These are phyloP conservation scores for Ariopsis seemanni DNA, from an alignment of 2,113 vertebrate species.

Conservation along the genomic window DNA sequence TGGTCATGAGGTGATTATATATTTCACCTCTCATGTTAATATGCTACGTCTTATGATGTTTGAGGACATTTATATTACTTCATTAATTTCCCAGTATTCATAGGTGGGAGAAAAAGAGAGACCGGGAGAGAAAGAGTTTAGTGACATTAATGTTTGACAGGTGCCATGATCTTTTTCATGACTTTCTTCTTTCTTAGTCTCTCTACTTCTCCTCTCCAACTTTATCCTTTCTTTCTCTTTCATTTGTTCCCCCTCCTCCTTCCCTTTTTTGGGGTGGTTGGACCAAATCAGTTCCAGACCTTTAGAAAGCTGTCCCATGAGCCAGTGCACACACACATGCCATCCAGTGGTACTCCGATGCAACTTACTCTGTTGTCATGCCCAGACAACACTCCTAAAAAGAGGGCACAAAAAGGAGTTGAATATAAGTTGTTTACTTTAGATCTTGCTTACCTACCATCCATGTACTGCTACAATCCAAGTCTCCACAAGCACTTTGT, in stretches of 20 bases:
- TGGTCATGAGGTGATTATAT: constrained; percentile 41
- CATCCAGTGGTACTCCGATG: constrained; percentile 89
- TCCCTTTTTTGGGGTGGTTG: not conserved
- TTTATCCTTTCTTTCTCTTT: constrained; percentile 1
- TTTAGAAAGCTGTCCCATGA: constrained; percentile 98
- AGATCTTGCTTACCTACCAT: not conserved
- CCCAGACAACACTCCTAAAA: constrained; percentile 90
- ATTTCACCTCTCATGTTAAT: constrained; percentile 30
- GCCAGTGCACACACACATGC: constrained; percentile 97
- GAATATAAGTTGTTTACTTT: not conserved
- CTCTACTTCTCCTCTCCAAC: constrained; percentile 8
- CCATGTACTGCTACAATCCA: not conserved
- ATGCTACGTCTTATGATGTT: constrained; percentile 43
- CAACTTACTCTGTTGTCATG: constrained; percentile 99
- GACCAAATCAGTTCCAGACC: constrained; percentile 74
- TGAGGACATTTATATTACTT: constrained; percentile 51
- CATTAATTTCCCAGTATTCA: constrained; percentile 49
- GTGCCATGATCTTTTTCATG: constrained; percentile 6
- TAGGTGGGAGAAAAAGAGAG: constrained; percentile 53
- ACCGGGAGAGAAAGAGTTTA: constrained; percentile 7
- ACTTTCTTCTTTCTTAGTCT: not conserved
- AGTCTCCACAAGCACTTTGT: not conserved
- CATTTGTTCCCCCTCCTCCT: constrained; percentile 6
- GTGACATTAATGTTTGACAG: constrained; percentile 13
- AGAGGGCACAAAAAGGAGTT: constrained; percentile 16